Conservation (phyloP, 2,797 vertebrate genomes). For the Spatula clypeata region DNA sequence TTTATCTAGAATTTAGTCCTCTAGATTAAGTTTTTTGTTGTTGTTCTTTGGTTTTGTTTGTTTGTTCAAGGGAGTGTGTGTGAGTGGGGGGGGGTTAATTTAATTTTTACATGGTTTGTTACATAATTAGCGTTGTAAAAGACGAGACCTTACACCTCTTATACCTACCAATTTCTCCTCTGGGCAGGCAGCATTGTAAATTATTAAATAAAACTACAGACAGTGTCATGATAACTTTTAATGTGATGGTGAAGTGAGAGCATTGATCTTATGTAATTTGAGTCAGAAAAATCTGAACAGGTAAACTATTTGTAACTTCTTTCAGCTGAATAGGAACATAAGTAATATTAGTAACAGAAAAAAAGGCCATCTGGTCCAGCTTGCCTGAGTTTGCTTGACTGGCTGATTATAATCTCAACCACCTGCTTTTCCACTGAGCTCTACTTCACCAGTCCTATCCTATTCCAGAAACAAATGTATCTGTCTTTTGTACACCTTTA, state of each 20-base stretch:
- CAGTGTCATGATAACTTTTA: slow-evolving; percentile 72
- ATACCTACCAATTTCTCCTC: slow-evolving; percentile 7
- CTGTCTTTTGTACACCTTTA: slow-evolving; percentile 60
- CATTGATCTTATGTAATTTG: slow-evolving; percentile 77
- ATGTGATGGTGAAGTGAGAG: slow-evolving; percentile 71
- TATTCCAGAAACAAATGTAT: slow-evolving; percentile 70
- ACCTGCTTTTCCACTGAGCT: slow-evolving; percentile 65
- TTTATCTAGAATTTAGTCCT: slow-evolving; percentile 11
- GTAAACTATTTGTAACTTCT: slow-evolving; percentile 77
- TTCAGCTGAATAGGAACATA: slow-evolving; percentile 67
- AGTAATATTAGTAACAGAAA: slow-evolving; percentile 72
- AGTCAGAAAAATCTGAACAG: slow-evolving; percentile 71
- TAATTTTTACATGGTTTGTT: background rate
- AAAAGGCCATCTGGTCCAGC: slow-evolving; percentile 64
- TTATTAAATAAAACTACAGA: slow-evolving; percentile 66
- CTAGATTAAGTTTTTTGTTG: background rate
- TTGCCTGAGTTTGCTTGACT: slow-evolving; percentile 52
- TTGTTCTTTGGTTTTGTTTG: background rate
- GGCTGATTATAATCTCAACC: slow-evolving; percentile 72
- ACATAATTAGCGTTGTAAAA: slow-evolving; percentile 30
- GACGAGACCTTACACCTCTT: slow-evolving; percentile 1
- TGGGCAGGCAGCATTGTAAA: slow-evolving; percentile 50
- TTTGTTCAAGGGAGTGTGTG: too few relatives aligned
- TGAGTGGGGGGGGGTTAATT: too few relatives aligned
- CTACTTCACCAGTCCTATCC: slow-evolving; percentile 34